Percentiles rank a stretch among this genome's conserved stretches.
These are phyloP conservation scores for Anguilla rostrata DNA, from an alignment of 2,113 vertebrate genomes.

Conservation along the genomic window DNA sequence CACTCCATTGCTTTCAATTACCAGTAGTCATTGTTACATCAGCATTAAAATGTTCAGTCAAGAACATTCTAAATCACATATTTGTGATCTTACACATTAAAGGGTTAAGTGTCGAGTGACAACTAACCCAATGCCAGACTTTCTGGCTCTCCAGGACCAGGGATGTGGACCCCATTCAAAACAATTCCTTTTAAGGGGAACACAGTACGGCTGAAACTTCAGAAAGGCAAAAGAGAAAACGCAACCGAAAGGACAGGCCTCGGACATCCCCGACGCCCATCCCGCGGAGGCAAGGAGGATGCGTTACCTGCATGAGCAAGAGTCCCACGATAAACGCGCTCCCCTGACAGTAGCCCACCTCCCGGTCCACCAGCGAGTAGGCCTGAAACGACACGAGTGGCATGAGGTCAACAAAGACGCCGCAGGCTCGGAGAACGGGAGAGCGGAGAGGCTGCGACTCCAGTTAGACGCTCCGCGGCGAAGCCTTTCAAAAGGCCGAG, in stretches of 20 bases:
- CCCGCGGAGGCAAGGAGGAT: not conserved
- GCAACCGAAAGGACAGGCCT: not conserved
- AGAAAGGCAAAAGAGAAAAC: not conserved
- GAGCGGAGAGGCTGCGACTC: not conserved
- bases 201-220: not conserved
- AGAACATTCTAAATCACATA: too few relatives aligned
- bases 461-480: not conserved
- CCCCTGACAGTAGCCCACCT: constrained; percentile 98
- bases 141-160: not conserved
- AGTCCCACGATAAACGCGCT: constrained; percentile 98
- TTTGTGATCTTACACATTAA: too few relatives aligned
- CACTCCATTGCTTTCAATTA: too few relatives aligned
- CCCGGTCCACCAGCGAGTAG: constrained; percentile 96
- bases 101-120: too few relatives aligned
- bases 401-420: not conserved
- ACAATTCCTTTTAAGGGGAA: not conserved
- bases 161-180: not conserved
- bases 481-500: not conserved
- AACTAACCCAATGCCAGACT: too few relatives aligned
- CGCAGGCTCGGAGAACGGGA: not conserved
- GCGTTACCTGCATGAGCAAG: constrained; percentile 95
- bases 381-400: constrained; percentile 74
- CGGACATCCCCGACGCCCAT: not conserved
- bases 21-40: too few relatives aligned
- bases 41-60: too few relatives aligned